Evolutionary conservation across 2,888 invertebrate genomes (phyloP), one percentile per base, ranked within the genome.

Genomic region (Andrena bucephala): DNA sequence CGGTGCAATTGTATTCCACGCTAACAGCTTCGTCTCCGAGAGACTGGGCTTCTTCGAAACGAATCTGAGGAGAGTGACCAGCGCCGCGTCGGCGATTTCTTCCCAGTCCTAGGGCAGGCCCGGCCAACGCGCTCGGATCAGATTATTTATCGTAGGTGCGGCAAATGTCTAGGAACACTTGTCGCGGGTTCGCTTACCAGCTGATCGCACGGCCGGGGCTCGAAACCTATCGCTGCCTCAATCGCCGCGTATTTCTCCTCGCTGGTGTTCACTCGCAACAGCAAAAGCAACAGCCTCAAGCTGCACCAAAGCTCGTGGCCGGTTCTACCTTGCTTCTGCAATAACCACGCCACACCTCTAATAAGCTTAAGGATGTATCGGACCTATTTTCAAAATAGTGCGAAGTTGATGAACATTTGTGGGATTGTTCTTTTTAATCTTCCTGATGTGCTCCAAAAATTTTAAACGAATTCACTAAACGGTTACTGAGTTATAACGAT

Each of bases 51-150:
- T 97, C 63, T 96, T 95, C 31, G 96, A 94, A 7, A 95, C 92
- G 16, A 96, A 96, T 83, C 96, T 95, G 36, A 97, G 92, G 54
- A 97, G 94, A 90, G 96, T 96, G 16, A 96, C 95, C 60, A 97
- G 93, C 0, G 96, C 95, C 78, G 96, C 96, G 86, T 97, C 96
- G 1, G 96, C 95, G 2, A 96, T 95, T 93, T 97, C 97, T 92
- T 97, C 97, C 97, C 97, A 97, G 90, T 96, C 96, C 97, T 97
- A 90, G 10, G 1, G 16, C 1, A 20, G 29, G 6, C 10, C 13
- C 10, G 3, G 31, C 0, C 24, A 20, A 48, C 10, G 2, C 8
- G 16, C 10, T 63, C 59, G 24, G 24, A 20, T 20, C 0, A 10
- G 4, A 60, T 42, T 4, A 42, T 42, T 42, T 42, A 42, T 42